A percentile compares a stretch with the other conserved stretches of the same genome.
Conservation (phyloP, 2,113 vertebrate species). For the Nothoprocta pentlandii region DNA sequence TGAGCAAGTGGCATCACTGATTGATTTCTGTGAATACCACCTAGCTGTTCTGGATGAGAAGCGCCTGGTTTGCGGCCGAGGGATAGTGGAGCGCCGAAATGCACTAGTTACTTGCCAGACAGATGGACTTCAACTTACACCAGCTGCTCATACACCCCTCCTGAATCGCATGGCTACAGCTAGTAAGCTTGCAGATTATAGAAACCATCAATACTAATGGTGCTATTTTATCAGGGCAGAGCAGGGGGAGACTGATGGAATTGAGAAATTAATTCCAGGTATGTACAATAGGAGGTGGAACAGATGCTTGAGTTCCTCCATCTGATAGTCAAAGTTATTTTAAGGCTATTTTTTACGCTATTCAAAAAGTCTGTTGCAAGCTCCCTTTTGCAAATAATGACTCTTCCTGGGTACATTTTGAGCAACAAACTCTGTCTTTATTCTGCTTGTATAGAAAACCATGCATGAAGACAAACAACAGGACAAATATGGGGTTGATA, state of each 20-base stretch:
- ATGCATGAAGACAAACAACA: background rate
- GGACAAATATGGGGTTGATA: background rate
- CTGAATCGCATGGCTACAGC: constrained; percentile 8
- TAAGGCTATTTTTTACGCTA: background rate
- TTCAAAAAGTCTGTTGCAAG: background rate
- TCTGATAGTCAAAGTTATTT: background rate
- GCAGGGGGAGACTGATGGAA: background rate
- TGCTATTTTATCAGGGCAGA: background rate
- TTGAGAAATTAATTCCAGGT: background rate
- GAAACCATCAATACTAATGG: constrained; percentile 52
- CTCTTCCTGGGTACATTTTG: background rate
- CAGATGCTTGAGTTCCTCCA: background rate
- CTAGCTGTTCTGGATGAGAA: constrained; percentile 81
- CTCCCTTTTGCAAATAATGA: background rate
- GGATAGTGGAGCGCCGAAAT: background rate
- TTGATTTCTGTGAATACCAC: constrained; percentile 88
- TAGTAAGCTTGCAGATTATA: constrained; percentile 36
- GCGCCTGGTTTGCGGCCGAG: constrained; percentile 78
- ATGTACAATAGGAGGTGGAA: background rate
- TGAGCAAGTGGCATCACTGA: constrained; percentile 84
- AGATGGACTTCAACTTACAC: background rate
- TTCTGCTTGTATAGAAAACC: background rate
- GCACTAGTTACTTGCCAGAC: background rate
- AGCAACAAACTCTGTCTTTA: background rate
- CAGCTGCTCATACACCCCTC: background rate